phyloP scores from a whole-genome alignment of 92 coral and sea anemone genomes.

The Ricordea florida region DNA sequence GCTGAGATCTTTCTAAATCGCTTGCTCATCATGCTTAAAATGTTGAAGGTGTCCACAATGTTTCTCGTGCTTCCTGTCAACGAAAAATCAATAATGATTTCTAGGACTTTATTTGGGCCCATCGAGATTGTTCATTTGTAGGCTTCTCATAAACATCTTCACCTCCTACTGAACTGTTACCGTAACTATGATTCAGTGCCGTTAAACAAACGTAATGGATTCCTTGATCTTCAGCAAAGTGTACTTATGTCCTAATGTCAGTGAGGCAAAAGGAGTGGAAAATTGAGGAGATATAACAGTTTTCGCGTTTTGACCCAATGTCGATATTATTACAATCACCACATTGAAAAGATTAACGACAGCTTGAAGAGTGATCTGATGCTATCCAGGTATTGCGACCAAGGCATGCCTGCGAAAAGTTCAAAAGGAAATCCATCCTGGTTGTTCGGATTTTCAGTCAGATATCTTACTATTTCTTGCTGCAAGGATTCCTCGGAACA shows the following conservation, averaged over 20 bases:
- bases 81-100: slow-evolving; percentile 7
- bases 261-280: slow-evolving; percentile 3
- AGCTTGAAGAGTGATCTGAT: slow-evolving; percentile 32
- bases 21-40: not conserved
- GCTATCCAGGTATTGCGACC: slow-evolving; percentile 14
- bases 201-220: slow-evolving; percentile 11
- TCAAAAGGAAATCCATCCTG: slow-evolving; percentile 12
- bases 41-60: slow-evolving; percentile 1
- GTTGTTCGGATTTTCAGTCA: slow-evolving; percentile 18
- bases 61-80: slow-evolving; percentile 6
- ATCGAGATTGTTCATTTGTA: not conserved
- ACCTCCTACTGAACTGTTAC: slow-evolving; percentile 9
- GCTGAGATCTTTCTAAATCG: not conserved
- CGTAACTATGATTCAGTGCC: slow-evolving; percentile 9
- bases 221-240: slow-evolving; percentile 1
- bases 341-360: slow-evolving; percentile 29
- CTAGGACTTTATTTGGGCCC: slow-evolving; percentile 10
- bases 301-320: slow-evolving; percentile 16
- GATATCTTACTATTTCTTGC: slow-evolving; percentile 1
- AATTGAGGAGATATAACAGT: slow-evolving; percentile 13
- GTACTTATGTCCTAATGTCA: slow-evolving; percentile 5
- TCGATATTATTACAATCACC: slow-evolving; percentile 11
- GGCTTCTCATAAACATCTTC: slow-evolving; percentile 4
- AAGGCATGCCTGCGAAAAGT: slow-evolving; percentile 22
- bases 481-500: not conserved